Percentiles rank a stretch among this genome's conserved stretches.
phyloP scores from a whole-genome alignment of 1,140 invertebrate genomes.

The Lepidurus couesii region DNA sequence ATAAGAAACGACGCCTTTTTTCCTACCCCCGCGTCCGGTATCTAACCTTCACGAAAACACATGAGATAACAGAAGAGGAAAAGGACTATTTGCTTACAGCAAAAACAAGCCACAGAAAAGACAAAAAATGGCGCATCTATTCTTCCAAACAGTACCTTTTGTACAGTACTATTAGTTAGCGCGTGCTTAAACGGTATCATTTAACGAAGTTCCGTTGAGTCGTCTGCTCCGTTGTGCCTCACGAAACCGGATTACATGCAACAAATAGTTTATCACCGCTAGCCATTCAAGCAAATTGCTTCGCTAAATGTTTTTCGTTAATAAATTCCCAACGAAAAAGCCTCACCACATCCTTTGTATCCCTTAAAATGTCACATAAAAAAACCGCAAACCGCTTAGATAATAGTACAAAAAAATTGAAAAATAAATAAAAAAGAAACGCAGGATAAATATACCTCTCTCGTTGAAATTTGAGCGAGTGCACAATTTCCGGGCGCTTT shows the following conservation, averaged over 20 bases:
- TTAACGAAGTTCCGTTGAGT: background rate
- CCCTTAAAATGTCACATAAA: background rate
- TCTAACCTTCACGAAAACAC: background rate
- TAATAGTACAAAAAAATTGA: background rate
- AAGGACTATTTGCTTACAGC: background rate
- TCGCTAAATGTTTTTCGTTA: background rate
- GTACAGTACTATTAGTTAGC: background rate
- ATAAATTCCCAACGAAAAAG: background rate
- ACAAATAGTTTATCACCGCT: background rate
- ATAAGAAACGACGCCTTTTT: too few relatives aligned
- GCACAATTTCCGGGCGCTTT: constrained; percentile 88
- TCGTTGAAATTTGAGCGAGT: constrained; percentile 92
- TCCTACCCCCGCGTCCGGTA: background rate
- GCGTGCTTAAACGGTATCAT: constrained; percentile 3
- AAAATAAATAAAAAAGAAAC: background rate
- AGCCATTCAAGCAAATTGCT: background rate
- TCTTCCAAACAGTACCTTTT: background rate
- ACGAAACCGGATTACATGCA: background rate
- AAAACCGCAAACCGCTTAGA: background rate
- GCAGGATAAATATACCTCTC: constrained; percentile 65
- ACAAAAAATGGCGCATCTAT: background rate
- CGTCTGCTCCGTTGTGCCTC: background rate
- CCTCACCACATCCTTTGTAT: background rate
- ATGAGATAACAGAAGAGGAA: background rate
- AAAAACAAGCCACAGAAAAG: background rate